Conservation (phyloP, 2,113 vertebrate genomes). For the Calonectris borealis region DNA sequence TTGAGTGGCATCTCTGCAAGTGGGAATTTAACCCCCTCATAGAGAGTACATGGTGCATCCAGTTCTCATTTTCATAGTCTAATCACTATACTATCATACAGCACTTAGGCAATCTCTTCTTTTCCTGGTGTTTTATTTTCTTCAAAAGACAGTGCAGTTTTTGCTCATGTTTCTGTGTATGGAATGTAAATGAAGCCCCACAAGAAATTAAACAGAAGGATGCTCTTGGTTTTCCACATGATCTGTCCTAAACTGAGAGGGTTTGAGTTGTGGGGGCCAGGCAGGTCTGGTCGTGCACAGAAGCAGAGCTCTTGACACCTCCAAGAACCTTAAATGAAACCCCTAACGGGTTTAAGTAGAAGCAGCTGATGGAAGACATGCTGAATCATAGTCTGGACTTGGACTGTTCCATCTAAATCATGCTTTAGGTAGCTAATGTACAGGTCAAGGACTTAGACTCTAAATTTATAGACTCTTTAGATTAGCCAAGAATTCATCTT, state of each 20-base stretch:
- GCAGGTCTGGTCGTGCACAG: neutral
- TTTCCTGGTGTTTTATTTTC: neutral
- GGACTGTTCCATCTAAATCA: neutral
- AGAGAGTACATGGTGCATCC: neutral
- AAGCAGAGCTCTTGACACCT: neutral
- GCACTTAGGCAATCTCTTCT: neutral
- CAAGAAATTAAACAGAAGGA: neutral
- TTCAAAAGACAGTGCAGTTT: neutral
- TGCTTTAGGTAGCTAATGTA: accelerated
- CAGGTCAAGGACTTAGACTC: neutral
- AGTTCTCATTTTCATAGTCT: neutral
- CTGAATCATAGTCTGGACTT: neutral
- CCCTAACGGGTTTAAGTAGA: neutral
- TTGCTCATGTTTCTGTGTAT: neutral
- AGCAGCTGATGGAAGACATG: neutral
- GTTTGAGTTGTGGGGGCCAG: neutral
- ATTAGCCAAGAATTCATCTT: neutral
- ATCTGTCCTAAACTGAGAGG: neutral
- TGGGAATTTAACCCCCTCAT: accelerated
- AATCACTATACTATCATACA: neutral
- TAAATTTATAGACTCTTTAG: neutral
- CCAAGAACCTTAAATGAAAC: neutral
- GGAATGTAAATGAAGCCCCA: neutral
- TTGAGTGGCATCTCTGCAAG: neutral
- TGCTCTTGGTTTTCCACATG: neutral